Evolutionary conservation across 2,888 invertebrate species (phyloP), one percentile per base, ranked within the genome.

Genomic region (Euzetes globulus): DNA sequence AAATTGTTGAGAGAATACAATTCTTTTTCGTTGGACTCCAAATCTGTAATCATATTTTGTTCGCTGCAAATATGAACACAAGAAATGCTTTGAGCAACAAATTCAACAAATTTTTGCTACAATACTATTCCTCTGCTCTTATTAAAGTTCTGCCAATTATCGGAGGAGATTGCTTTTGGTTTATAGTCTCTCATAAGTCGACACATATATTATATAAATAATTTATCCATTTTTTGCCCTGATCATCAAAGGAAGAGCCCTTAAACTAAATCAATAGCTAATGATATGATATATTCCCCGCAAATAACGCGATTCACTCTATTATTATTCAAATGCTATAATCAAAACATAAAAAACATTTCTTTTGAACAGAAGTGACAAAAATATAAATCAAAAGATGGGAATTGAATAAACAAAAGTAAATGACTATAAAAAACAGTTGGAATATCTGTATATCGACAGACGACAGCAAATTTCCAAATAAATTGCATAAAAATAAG

Each of bases 21-120:
- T 65, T 37, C 7, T 27, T 11, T 15, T 15, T 27, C 22, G 19
- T 37, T 33, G 33, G n/a, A 37, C 17, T n/a, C 19, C 29, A 33
- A 65, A 37, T 65, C 37, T n/a, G 65, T 65, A 65, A 65, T 65
- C 65, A 65, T 65, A 65, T 65, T 65, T 63, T 33, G 27, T 58
- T 60, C 19, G 65, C n/a, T n/a, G 7, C 65, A 65, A 33, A 65
- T 65, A 65, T 25, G 27, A 25, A 60, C 27, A 9, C 19, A 19
- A 29, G 9, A 60, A 60, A 29, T 65, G 65, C 65, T 41, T 19
- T 65, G 19, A 65, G 65, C 65, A 65, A 65, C 37, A 65, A 65
- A 65, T 65, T 33, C 33, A 33, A 33, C 33, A 33, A 33, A 33
- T 33, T 33, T 33, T 33, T 33, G 11, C 17, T 37, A 11, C 27